phyloP scores from a whole-genome alignment of 2,888 invertebrate species.

The Drosophila sordidapex region DNA sequence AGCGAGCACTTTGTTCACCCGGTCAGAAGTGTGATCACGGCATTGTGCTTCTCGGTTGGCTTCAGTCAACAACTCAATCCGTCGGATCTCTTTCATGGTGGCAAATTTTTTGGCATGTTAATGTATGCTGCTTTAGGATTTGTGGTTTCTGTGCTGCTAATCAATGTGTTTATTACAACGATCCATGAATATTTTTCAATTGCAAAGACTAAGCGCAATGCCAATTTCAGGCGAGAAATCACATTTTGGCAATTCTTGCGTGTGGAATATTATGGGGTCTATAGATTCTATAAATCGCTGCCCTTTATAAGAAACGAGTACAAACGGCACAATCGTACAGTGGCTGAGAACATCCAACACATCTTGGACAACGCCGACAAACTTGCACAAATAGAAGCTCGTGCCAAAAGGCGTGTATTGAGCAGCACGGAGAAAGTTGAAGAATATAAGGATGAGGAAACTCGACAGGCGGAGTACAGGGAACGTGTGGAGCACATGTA shows the following conservation, averaged over 20 bases:
- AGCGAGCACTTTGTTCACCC: constrained; percentile 59
- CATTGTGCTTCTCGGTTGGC: constrained; percentile 77
- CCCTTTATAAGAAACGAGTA: constrained; percentile 14
- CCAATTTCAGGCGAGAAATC: constrained; percentile 31
- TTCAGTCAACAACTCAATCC: constrained; percentile 57
- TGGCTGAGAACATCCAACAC: constrained; percentile 47
- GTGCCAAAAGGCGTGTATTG: neutral
- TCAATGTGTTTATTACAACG: constrained; percentile 80
- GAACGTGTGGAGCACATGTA: constrained; percentile 24
- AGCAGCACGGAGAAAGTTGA: neutral
- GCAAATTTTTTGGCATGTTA: constrained; percentile 68
- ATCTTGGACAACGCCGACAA: constrained; percentile 13
- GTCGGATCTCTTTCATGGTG: constrained; percentile 70
- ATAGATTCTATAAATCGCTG: neutral
- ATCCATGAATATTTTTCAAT: constrained; percentile 72
- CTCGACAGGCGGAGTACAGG: constrained; percentile 25
- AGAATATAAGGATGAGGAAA: constrained; percentile 19
- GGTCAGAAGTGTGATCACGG: constrained; percentile 62
- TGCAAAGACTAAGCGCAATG: constrained; percentile 41
- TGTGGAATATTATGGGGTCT: constrained; percentile 46
- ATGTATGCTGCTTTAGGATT: constrained; percentile 73
- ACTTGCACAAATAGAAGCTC: neutral
- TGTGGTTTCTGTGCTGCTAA: constrained; percentile 70
- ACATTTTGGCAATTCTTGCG: constrained; percentile 73
- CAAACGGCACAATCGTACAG: constrained; percentile 38